Conservation (phyloP, 1,140 invertebrate genomes). For the Chrysoperla carnea region DNA sequence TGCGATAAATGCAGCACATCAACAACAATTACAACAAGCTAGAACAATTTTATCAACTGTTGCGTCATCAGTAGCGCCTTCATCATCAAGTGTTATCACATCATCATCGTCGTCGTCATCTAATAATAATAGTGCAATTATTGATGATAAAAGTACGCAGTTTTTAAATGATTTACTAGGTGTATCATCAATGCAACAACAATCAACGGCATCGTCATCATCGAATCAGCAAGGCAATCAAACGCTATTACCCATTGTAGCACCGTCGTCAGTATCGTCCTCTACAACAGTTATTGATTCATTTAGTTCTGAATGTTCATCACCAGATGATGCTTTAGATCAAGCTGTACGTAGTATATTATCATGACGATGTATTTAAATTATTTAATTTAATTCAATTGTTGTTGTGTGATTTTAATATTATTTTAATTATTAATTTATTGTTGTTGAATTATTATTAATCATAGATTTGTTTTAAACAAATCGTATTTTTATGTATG, state of each 20-base stretch:
- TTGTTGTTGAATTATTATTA: no score
- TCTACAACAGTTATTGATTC: background rate
- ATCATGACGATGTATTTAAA: constrained; percentile 20
- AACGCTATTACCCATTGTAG: background rate
- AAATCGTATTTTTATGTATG: no score
- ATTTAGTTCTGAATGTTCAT: background rate
- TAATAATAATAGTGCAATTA: background rate
- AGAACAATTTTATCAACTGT: background rate
- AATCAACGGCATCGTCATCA: background rate
- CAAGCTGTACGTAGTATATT: constrained; percentile 16
- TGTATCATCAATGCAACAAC: no score
- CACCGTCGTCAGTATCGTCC: background rate
- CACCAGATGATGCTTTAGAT: constrained; percentile 13
- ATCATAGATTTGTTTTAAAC: no score
- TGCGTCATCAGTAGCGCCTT: background rate
- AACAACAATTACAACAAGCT: background rate
- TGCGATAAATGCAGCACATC: background rate
- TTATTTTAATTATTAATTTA: no score
- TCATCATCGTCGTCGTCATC: background rate
- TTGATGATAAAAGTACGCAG: background rate
- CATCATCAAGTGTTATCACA: background rate
- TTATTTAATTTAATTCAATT: background rate
- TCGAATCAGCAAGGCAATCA: background rate
- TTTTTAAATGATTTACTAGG: no score
- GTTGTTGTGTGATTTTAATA: no score